phyloP scores from a whole-genome alignment of 2,888 invertebrate species.

The Balanococcus diminutus region DNA sequence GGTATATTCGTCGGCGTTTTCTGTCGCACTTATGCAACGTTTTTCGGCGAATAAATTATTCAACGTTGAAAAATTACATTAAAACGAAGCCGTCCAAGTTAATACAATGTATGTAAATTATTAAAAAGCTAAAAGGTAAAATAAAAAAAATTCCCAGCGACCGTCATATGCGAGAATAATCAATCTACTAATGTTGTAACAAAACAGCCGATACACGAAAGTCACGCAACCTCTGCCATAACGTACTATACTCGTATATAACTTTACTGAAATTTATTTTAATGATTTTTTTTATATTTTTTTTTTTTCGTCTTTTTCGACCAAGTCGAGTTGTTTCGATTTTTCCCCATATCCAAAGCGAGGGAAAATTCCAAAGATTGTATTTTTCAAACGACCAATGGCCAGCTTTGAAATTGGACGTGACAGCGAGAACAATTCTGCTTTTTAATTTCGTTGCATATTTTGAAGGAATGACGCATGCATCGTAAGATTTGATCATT shows the following conservation, averaged over 20 bases:
- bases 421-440: background rate
- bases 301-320: background rate
- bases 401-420: background rate
- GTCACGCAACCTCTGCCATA: constrained; percentile 14
- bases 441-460: background rate
- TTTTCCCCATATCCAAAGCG: background rate
- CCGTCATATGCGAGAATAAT: constrained; percentile 35
- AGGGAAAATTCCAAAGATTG: background rate
- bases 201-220: constrained; percentile 34
- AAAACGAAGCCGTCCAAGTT: constrained; percentile 22
- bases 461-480: background rate
- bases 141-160: background rate
- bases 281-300: background rate
- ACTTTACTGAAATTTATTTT: background rate
- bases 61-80: constrained; percentile 32
- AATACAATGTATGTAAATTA: constrained; percentile 34
- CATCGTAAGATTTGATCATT: background rate
- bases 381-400: background rate
- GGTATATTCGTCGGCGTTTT: background rate
- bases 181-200: constrained; percentile 40
- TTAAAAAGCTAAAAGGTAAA: constrained; percentile 25
- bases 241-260: background rate
- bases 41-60: constrained; percentile 25
- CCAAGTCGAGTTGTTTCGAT: background rate
- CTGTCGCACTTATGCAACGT: background rate